Base-by-base conservation (phyloP, 1,140 invertebrate species). In the Calycopis cecrops region DNA sequence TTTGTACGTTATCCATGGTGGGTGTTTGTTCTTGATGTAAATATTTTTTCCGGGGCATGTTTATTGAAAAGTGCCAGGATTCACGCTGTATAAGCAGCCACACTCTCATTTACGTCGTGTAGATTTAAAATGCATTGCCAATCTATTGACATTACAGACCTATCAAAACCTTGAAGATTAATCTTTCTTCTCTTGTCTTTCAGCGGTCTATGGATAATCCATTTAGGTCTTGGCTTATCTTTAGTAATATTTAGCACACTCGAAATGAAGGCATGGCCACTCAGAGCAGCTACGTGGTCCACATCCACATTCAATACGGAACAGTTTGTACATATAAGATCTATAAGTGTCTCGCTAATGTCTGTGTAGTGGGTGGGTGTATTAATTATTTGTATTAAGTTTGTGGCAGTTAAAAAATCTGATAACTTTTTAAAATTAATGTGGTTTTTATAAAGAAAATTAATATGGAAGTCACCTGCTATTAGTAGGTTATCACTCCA, bases 191-290 rank as follows among this genome's bases (percentile, higher is more conserved):
- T 1, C n/a, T 16, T 28, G 6, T 6, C 21, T 28, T 28, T 28
- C 21, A 3, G 21, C 6, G 21, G 2, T 28, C 21, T 28, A 28
- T 28, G 6, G 21, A 28, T 28, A 28, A n/a, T 28, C 21, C 21
- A 28, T 28, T 28, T 57, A 18, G 17, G 2, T 9, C 9, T 1
- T n/a, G 4, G 10, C 11, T 12, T 52, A 35, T 35, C 33, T 47
- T 37, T 57, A 12, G 6, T 8, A n/a, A 51, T 17, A 10, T 1
- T 44, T 21, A 57, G 6, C n/a, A 40, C 48, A 34, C 48, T 42
- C 11, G 48, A 35, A 3, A 57, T 42, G 17, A 57, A 57, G 28
- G 55, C 35, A 17, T 57, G 55, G 17, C 35, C 21, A 51, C 48
- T 57, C 9, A 50, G 48, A 10, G 14, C 35, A 4, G 34, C 7